A percentile compares a stretch with the other conserved stretches of the same genome.
Conservation (phyloP, 92 coral and sea anemone genomes). For the Porites cylindrica region DNA sequence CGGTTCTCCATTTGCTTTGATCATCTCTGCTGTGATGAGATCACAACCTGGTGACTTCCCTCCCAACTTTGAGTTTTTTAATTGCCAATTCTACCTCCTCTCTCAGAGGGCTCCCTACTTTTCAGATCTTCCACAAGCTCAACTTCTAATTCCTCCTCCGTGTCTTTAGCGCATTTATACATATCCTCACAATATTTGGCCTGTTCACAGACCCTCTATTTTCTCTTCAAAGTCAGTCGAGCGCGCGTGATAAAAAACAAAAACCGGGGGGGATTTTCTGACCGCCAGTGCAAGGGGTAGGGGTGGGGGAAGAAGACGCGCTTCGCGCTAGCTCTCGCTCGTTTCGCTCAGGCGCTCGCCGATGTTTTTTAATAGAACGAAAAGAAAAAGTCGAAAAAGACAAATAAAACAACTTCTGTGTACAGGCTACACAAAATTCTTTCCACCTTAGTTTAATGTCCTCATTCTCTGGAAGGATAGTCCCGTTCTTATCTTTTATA, state of each 20-base stretch:
- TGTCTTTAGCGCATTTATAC: constrained; percentile 14
- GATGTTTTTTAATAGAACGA: no score
- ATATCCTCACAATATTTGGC: neutral
- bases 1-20: constrained; percentile 32
- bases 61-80: constrained; percentile 12
- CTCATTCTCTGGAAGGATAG: constrained; percentile 21
- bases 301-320: no score
- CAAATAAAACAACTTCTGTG: no score
- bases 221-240: no score
- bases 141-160: constrained; percentile 14
- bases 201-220: no score
- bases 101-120: constrained; percentile 18
- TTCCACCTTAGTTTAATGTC: constrained; percentile 17
- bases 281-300: no score
- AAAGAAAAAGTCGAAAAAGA: no score
- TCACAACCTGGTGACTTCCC: constrained; percentile 12
- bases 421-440: neutral
- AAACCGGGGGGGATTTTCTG: no score
- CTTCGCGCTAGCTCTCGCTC: no score
- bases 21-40: constrained; percentile 4
- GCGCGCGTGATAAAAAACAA: no score
- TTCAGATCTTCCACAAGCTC: constrained; percentile 20
- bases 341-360: no score
- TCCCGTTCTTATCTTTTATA: constrained; percentile 17
- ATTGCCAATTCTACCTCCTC: constrained; percentile 22